phyloP scores from a whole-genome alignment of 2,888 invertebrate species.

The Muscina levida region DNA sequence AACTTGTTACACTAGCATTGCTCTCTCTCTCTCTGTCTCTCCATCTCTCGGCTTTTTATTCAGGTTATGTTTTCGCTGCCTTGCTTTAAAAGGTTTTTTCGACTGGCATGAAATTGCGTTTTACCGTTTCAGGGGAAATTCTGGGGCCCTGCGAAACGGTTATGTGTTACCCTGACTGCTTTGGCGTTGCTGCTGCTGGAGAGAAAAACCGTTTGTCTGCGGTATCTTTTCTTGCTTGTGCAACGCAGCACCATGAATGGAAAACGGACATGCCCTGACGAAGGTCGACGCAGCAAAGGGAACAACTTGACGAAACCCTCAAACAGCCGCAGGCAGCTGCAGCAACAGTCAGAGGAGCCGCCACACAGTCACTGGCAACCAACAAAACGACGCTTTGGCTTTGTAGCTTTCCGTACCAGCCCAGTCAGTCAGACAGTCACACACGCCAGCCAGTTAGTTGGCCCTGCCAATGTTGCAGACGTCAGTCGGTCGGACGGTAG shows the following conservation, averaged over 20 bases:
- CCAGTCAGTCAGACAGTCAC: too few relatives aligned
- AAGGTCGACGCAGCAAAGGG: slow-evolving; percentile 20
- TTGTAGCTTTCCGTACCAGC: slow-evolving; percentile 25
- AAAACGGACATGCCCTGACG: slow-evolving; percentile 58
- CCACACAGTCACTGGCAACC: slow-evolving; percentile 6
- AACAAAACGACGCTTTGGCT: slow-evolving; percentile 24
- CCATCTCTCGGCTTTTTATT: background rate
- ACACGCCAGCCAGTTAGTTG: too few relatives aligned
- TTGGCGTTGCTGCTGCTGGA: background rate
- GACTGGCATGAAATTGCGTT: background rate
- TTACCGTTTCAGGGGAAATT: slow-evolving; percentile 47
- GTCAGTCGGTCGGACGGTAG: background rate
- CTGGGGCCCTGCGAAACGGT: slow-evolving; percentile 58
- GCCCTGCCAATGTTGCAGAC: too few relatives aligned
- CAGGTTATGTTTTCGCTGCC: background rate
- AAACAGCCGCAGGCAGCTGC: slow-evolving; percentile 27
- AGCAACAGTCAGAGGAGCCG: background rate
- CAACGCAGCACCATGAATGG: slow-evolving; percentile 1
- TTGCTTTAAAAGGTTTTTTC: slow-evolving; percentile 6
- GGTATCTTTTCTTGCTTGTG: slow-evolving; percentile 54
- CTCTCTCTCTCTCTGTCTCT: background rate
- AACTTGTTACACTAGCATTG: background rate
- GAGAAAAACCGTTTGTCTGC: slow-evolving; percentile 65
- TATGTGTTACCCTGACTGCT: background rate
- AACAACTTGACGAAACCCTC: slow-evolving; percentile 42